phyloP scores from a whole-genome alignment of 1,140 invertebrate genomes.

The Holcopasites calliopsidis region DNA sequence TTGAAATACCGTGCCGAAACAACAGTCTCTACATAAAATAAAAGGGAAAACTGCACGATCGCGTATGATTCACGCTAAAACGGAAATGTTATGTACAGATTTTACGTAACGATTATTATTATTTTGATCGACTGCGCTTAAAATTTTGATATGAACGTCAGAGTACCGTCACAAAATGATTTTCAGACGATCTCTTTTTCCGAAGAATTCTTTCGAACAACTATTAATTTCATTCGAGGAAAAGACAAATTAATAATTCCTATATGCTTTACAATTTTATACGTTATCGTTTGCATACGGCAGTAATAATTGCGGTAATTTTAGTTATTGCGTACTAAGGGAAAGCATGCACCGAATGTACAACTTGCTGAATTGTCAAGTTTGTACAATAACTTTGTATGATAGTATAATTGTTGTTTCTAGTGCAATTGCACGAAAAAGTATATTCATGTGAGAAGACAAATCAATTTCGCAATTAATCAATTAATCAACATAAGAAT shows the following conservation, averaged over 20 bases:
- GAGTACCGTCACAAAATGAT: neutral
- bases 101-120: neutral
- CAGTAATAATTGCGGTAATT: neutral
- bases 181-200: too few species aligned
- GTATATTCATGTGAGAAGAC: neutral
- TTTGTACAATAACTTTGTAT: neutral
- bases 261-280: neutral
- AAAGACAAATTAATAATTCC: too few species aligned
- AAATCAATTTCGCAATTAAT: too few species aligned
- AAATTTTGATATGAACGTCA: neutral
- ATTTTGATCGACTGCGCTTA: neutral
- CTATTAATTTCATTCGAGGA: too few species aligned
- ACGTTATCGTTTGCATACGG: neutral
- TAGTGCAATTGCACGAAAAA: neutral
- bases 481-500: too few species aligned
- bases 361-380: neutral
- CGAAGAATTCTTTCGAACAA: too few species aligned
- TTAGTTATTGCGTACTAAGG: neutral
- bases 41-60: constrained; percentile 4
- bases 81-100: neutral
- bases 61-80: neutral
- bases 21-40: neutral
- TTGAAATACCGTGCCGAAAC: neutral
- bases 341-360: neutral
- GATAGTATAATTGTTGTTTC: too few species aligned